Base-by-base conservation (phyloP, 2,113 vertebrate genomes). In the Dinomys branickii region DNA sequence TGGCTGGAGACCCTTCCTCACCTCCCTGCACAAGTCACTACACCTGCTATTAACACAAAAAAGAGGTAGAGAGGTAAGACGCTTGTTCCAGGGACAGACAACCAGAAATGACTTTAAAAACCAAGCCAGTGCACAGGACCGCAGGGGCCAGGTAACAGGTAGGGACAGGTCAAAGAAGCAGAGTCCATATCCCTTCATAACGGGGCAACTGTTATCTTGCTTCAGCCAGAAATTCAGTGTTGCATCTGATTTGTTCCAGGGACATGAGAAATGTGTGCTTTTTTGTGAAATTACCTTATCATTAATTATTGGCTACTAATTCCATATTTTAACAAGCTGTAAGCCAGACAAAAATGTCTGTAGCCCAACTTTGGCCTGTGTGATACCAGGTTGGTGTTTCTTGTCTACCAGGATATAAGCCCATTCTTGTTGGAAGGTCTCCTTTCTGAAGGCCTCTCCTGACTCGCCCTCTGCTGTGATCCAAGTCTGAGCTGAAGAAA, bases 1-100 rank as follows among this genome's bases (percentile, higher is more conserved):
- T 7, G 61, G 75, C 35, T 20, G 20, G 26, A 59, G 24, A 19
- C 30, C 26, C n/a, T 5, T 0, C 19, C 33, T 33, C 2, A 2
- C 56, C 30, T 52, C 86, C 2, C 0, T 0, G 33, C 3, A 1
- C 19, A 30, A 17, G 33, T 26, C 38, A 5, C n/a, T 30, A 16
- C 33, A 9, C 28, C 54, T 24, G 33, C 50, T 47, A 30, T 5
- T 82, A 54, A 56, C 33, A 44, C 11, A n/a, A 30, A 59, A 82
- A 44, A 41, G 47, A 81, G 16, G 33, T 22, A 35, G 44, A 38
- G 6, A 71, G 54, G 12, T 63, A 16, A 17, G 5, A 59, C 28
- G 22, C 12, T 30, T 44, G 22, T 38, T 63, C n/a, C 11, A 41
- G 4, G 50, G 11, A 44, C 0, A 11, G 14, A 17, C 13, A 52